Evolutionary conservation across 2,797 vertebrate genomes (phyloP).

Genomic region (Danionella dracula): DNA sequence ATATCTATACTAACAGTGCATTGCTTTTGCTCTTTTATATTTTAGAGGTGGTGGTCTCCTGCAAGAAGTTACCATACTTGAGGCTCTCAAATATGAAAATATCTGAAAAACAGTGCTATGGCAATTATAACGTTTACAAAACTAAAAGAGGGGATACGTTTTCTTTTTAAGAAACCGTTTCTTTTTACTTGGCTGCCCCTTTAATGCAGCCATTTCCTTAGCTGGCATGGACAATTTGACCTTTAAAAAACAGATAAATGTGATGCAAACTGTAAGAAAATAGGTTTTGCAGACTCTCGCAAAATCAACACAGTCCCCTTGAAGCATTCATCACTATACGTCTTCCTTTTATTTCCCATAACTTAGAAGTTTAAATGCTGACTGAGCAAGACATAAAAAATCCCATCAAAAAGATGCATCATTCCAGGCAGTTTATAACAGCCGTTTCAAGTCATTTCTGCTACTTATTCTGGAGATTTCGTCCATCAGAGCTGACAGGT

Average conservation of each 20-base stretch:
- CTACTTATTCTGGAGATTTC: too few species aligned
- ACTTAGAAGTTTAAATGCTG: constrained; percentile 10
- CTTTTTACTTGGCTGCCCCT: too few species aligned
- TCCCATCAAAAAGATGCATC: constrained; percentile 39
- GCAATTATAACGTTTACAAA: too few species aligned
- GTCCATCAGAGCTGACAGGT: background rate
- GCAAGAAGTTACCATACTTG: too few species aligned
- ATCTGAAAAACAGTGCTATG: too few species aligned
- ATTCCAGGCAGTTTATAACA: constrained; percentile 16
- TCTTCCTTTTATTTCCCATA: constrained; percentile 3
- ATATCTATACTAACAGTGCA: too few species aligned
- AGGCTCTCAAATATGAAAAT: too few species aligned
- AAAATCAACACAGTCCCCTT: constrained; percentile 13
- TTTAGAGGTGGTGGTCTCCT: too few species aligned
- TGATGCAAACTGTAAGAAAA: background rate
- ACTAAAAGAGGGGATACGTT: too few species aligned
- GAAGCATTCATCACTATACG: constrained; percentile 21
- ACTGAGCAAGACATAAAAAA: constrained; percentile 20
- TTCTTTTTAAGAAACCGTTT: too few species aligned
- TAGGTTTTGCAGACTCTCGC: constrained; percentile 18
- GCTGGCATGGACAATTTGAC: background rate
- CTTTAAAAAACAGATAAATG: constrained; percentile 4
- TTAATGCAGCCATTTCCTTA: too few species aligned
- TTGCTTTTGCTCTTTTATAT: too few species aligned
- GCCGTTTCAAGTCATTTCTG: background rate